Base-by-base conservation (phyloP, 2,797 vertebrate genomes). In the Spheniscus humboldti region DNA sequence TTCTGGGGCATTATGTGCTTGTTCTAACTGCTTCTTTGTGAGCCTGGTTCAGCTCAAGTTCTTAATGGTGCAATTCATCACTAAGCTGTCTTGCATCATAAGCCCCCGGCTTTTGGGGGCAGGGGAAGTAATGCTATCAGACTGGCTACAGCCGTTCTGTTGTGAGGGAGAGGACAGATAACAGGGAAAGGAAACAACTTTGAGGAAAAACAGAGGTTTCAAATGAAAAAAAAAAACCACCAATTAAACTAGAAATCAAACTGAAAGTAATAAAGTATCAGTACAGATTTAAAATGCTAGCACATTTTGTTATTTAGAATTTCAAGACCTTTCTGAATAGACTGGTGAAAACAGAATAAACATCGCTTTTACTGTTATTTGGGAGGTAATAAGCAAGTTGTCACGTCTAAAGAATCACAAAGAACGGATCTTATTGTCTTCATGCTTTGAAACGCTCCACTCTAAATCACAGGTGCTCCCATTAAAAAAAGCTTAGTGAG, bases 331-430 rank as follows among this genome's bases (percentile, higher is more conserved):
- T 92, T 88, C 59, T 79, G 80, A 92, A 82, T 45, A 86, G 41
- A 22, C 16, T 27, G 39, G n/a, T 85, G 48, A 86, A 79, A 80
- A 52, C 41, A 79, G n/a, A 95, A 94, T 77, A 92, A 96, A 67
- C 39, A 67, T 41, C 30, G 13, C 19, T 87, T 93, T 69, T 72
- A 47, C 37, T 15, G 74, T 95, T 95, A 73, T 76, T 92, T 94
- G 68, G 69, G 79, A 95, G 18, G 37, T 92, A 88, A 95, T 88
- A 76, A 87, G 68, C 75, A 78, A 77, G 74, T 57, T 86, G 86
- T 81, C 81, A 56, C 35, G 37, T 73, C 86, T 96, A 76, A 96
- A 79, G 69, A 75, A 78, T 80, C 35, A 62, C 33, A 63, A 86
- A 73, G 62, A 94, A 75, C 4, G 20, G n/a, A 14, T 18, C 23